Conservation (phyloP, 2,888 invertebrate genomes). For the Hypomecis atomaria region DNA sequence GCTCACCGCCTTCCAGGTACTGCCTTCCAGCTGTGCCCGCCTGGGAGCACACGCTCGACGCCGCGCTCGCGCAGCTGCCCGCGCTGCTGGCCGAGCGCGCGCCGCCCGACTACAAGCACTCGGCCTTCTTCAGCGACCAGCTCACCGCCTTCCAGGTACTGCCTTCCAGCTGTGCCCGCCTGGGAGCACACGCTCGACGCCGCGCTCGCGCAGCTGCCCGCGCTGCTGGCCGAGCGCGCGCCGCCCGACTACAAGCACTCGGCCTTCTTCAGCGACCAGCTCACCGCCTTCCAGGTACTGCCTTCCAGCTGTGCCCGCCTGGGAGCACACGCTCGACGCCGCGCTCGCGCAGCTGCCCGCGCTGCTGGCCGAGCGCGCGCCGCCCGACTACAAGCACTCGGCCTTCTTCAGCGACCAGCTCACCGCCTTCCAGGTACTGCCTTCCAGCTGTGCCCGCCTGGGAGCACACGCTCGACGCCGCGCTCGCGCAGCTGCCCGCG, state of each 20-base stretch:
- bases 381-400: conserved; percentile 87
- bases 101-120: conserved; percentile 86
- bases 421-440: conserved; percentile 96
- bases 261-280: conserved; percentile 98
- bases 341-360: conserved; percentile 95
- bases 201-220: conserved; percentile 95
- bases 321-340: conserved; percentile 98
- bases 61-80: conserved; percentile 96
- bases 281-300: conserved; percentile 96
- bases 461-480: conserved; percentile 98
- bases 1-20: conserved; percentile 97
- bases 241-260: conserved; percentile 87
- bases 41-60: conserved; percentile 98
- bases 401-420: conserved; percentile 99
- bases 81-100: conserved; percentile 86
- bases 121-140: conserved; percentile 98
- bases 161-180: conserved; percentile 96
- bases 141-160: conserved; percentile 97
- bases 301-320: conserved; percentile 98
- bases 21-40: conserved; percentile 96
- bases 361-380: conserved; percentile 84
- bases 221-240: conserved; percentile 85
- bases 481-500: conserved; percentile 94
- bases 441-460: conserved; percentile 98
- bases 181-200: conserved; percentile 99